Conservation (phyloP, 2,113 vertebrate genomes). For the Sphyrna mokarran region DNA sequence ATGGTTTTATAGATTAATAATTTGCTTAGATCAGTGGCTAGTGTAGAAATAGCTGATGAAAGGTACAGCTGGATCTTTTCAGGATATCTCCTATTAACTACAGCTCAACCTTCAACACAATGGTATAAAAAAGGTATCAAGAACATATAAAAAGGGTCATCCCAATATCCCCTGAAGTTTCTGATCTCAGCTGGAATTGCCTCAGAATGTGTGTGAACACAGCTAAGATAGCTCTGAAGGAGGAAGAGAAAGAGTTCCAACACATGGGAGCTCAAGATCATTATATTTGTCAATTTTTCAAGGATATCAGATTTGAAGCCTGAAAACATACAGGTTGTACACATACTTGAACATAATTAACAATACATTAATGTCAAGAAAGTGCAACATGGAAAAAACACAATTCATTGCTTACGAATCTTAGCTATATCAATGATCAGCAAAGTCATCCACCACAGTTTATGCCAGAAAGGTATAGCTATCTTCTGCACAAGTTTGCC, state of each 20-base stretch:
- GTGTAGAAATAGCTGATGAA: not conserved
- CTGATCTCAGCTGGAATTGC: not conserved
- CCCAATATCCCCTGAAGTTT: not conserved
- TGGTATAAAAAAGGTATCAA: not conserved
- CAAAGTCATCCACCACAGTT: not conserved
- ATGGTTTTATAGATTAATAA: not conserved
- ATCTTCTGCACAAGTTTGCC: not conserved
- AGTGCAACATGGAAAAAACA: not conserved
- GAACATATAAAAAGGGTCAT: not conserved
- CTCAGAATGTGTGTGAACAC: not conserved
- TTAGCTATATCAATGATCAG: not conserved
- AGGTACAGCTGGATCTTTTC: not conserved
- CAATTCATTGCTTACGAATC: not conserved
- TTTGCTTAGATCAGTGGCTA: not conserved
- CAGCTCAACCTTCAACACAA: not conserved
- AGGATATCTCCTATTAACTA: too few relatives aligned
- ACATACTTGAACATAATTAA: not conserved
- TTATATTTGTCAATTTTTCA: not conserved
- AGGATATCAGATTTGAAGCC: not conserved
- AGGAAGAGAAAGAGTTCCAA: not conserved
- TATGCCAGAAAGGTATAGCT: not conserved
- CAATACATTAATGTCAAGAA: not conserved
- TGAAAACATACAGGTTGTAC: not conserved
- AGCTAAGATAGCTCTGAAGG: not conserved
- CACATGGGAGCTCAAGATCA: not conserved